phyloP scores from a whole-genome alignment of 2,113 vertebrate genomes.

The Dicerorhinus sumatrensis region DNA sequence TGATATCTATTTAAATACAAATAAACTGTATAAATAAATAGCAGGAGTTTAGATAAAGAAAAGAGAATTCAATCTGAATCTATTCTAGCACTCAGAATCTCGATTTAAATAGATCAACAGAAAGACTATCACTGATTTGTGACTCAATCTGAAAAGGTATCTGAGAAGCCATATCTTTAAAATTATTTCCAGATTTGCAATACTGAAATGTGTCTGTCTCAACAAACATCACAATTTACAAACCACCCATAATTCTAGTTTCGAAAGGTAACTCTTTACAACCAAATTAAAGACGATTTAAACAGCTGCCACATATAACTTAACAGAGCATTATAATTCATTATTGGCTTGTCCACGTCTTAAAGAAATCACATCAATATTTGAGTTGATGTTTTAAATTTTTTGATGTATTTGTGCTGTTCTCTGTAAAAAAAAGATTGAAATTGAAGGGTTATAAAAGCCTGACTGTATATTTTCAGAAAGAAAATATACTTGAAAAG shows the following conservation, averaged over 20 bases:
- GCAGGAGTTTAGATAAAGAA: neutral
- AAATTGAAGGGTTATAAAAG: constrained; percentile 1
- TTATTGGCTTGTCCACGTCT: neutral
- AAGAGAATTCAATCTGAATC: neutral
- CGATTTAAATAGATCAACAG: constrained; percentile 34
- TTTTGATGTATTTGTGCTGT: neutral
- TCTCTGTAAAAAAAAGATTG: neutral
- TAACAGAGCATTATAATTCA: constrained; percentile 10
- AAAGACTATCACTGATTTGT: neutral
- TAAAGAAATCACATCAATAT: constrained; percentile 23
- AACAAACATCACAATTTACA: constrained; percentile 21
- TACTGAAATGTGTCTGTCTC: neutral
- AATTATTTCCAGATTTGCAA: neutral
- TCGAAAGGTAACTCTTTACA: neutral
- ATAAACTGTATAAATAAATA: neutral
- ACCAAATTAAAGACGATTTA: constrained; percentile 29
- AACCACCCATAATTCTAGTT: neutral
- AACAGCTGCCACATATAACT: neutral
- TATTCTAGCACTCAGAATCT: neutral
- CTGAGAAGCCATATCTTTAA: neutral
- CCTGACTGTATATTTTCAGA: neutral
- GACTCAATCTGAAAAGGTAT: constrained; percentile 16
- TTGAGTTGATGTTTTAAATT: neutral
- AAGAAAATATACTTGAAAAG: constrained; percentile 24
- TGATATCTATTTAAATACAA: neutral